Percentiles rank a stretch among this genome's conserved stretches.
Conservation (phyloP, 2,888 invertebrate species). For the Branchellion lobata region DNA sequence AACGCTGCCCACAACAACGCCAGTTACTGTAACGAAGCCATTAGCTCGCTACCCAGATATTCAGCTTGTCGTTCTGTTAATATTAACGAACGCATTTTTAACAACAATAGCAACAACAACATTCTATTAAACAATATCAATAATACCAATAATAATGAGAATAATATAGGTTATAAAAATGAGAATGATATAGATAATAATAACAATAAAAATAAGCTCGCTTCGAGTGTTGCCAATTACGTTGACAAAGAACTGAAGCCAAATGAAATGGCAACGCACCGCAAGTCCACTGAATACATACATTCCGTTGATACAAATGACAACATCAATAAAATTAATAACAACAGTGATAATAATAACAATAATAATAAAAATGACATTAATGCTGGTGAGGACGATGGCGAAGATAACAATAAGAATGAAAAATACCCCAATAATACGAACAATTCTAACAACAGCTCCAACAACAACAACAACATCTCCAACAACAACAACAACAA, state of each 20-base stretch:
- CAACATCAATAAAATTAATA: neutral
- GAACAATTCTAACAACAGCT: neutral
- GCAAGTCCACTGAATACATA: too few relatives aligned
- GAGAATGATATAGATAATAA: neutral
- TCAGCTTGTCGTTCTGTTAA: neutral
- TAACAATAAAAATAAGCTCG: neutral
- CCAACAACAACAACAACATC: neutral
- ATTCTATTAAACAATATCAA: too few relatives aligned
- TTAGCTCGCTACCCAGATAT: neutral
- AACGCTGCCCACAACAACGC: neutral
- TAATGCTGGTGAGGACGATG: neutral
- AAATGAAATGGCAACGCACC: too few relatives aligned
- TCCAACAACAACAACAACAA: neutral
- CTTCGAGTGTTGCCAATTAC: neutral
- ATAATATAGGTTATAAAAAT: too few relatives aligned
- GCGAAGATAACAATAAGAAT: neutral
- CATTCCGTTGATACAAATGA: neutral
- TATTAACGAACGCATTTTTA: neutral
- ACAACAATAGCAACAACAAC: neutral
- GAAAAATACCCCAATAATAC: too few relatives aligned
- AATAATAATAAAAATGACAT: neutral
- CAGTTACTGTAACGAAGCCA: conserved; percentile 7
- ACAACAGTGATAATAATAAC: neutral
- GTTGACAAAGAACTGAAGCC: too few relatives aligned
- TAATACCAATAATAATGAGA: too few relatives aligned